These are phyloP conservation scores for Aelia acuminata DNA, from an alignment of 2,888 invertebrate genomes.

Conservation along the genomic window DNA sequence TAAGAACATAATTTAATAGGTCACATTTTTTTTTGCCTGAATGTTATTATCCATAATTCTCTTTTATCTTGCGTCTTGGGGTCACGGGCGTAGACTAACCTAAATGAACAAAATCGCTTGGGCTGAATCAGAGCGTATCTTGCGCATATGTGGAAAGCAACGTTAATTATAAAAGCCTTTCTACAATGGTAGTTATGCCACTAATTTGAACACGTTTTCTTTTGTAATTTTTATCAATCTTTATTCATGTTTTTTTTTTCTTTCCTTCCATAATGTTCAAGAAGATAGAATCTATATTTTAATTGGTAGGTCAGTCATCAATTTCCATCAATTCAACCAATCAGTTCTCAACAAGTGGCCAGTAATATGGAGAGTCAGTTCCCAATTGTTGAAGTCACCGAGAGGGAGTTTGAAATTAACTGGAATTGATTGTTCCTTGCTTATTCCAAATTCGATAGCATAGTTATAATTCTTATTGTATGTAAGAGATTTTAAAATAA, in stretches of 20 bases:
- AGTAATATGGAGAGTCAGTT: conserved; percentile 18
- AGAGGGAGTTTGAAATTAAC: neutral
- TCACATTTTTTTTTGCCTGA: neutral
- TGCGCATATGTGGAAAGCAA: neutral
- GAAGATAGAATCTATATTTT: neutral
- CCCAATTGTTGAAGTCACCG: conserved; percentile 24
- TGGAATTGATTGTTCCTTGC: neutral
- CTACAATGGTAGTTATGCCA: neutral
- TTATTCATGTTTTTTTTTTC: neutral
- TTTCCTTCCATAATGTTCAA: neutral
- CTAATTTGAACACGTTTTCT: neutral
- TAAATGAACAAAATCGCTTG: conserved; percentile 26
- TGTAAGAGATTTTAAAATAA: too few species aligned
- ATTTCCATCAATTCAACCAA: conserved; percentile 55
- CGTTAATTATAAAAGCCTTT: neutral
- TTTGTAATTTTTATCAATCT: neutral
- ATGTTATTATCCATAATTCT: neutral
- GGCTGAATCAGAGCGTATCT: conserved; percentile 14
- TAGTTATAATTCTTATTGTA: too few species aligned
- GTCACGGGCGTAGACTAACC: neutral
- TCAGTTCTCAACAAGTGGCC: conserved; percentile 33
- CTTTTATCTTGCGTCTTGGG: neutral
- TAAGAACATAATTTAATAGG: neutral
- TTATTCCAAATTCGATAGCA: neutral
- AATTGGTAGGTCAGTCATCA: conserved; percentile 52